phyloP scores from a whole-genome alignment of 2,888 invertebrate species.

The Drosophila neoperkinsi region DNA sequence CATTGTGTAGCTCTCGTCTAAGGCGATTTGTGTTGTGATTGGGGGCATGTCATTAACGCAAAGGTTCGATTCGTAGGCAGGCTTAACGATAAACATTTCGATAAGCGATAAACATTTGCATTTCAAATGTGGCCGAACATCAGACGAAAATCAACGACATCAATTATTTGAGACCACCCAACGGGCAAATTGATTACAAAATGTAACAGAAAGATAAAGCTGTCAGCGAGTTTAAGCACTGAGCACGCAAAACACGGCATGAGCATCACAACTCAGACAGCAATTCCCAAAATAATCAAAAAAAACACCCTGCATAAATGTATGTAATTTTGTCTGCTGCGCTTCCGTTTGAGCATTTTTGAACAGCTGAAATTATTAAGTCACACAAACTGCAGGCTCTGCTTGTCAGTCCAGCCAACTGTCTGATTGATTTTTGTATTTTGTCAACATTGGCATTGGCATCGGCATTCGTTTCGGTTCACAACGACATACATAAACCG shows the following conservation, averaged over 20 bases:
- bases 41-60: constrained; percentile 35
- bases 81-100: constrained; percentile 8
- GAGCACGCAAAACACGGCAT: not conserved
- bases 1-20: constrained; percentile 25
- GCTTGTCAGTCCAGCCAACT: constrained; percentile 10
- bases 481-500: constrained; percentile 27
- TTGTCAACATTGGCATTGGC: constrained; percentile 46
- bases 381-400: constrained; percentile 23
- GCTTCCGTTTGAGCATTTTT: constrained; percentile 43
- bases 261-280: constrained; percentile 5
- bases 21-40: constrained; percentile 17
- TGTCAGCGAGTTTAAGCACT: constrained; percentile 8
- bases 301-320: constrained; percentile 1
- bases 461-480: constrained; percentile 31
- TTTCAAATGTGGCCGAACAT: constrained; percentile 22
- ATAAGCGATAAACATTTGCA: constrained; percentile 35
- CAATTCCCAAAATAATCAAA: constrained; percentile 21
- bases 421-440: constrained; percentile 47
- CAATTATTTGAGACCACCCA: constrained; percentile 31
- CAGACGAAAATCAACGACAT: constrained; percentile 15
- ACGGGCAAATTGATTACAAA: not conserved
- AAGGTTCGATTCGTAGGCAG: constrained; percentile 9
- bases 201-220: constrained; percentile 1
- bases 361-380: constrained; percentile 44
- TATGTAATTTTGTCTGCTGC: constrained; percentile 28